Base-by-base conservation (phyloP, 2,888 invertebrate genomes). In the Cheilosia vulpina region DNA sequence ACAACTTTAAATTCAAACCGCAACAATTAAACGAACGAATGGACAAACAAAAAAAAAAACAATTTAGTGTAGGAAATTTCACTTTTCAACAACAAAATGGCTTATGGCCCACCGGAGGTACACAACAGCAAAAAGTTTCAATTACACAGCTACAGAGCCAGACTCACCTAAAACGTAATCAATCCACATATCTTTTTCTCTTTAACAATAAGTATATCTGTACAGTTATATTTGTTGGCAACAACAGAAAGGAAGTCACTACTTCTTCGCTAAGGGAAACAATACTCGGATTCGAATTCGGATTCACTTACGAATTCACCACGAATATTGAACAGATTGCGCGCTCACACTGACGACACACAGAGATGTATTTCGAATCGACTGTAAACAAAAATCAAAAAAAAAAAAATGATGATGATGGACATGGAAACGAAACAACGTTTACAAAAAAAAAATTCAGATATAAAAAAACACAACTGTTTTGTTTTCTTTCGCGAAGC, bases 101-200 rank as follows among this genome's bases (percentile, higher is more conserved):
- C 72, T 66, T 27, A 68, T 57, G 45, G 65, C 41, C 63, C 17
- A 47, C 17, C 68, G 50, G 27, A 21, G 57, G 24, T n/a, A 24
- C 9, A 47, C 53, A 38, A 58, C 15, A 52, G 63, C 13, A 69
- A 68, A 81, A 63, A 82, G 58, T 58, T 77, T 47, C 71, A 71
- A 66, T 65, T 75, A 57, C 47, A 60, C 62, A 63, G 38, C 38
- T 38, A 38, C 62, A n/a, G 27, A 27, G 27, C 27, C 41, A 76
- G 76, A 83, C 83, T 83, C 78, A 83, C 83, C 83, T 68, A 83
- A 83, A 78, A 72, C 83, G 68, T 72, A 63, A 73, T 83, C 83
- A 78, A 83, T 83, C 73, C 83, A 69, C 72, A 78, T 69, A 53
- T 78, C 79, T 55, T 52, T 78, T 72, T 72, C 62, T 62, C 69